Evolutionary conservation across 2,113 vertebrate genomes (phyloP).

Genomic region (Dolichotis patagonum): DNA sequence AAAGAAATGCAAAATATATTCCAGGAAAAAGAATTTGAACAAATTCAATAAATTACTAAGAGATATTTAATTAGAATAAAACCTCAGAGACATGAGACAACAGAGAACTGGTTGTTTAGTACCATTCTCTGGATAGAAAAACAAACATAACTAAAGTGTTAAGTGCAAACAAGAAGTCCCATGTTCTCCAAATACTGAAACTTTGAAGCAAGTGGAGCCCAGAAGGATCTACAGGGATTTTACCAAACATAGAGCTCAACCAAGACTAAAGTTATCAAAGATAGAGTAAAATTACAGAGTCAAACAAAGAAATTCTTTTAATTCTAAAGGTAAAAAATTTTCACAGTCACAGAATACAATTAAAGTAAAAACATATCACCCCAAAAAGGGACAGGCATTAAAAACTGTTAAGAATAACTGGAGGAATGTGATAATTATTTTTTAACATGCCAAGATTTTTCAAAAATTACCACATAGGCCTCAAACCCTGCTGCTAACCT

Average conservation of each 20-base stretch:
- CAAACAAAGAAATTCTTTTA: not conserved
- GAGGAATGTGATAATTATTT: not conserved
- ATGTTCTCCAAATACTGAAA: not conserved
- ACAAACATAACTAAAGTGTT: not conserved
- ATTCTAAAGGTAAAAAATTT: not conserved
- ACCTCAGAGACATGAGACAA: not conserved
- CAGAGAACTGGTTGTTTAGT: fast-evolving
- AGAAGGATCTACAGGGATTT: not conserved
- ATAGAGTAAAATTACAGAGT: not conserved
- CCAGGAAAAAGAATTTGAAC: not conserved
- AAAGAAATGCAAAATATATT: not conserved
- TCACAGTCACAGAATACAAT: not conserved
- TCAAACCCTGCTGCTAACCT: fast-evolving
- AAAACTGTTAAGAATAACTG: not conserved
- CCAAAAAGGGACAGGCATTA: not conserved
- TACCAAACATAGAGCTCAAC: not conserved
- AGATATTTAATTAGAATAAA: not conserved
- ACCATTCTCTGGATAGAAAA: not conserved
- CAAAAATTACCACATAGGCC: not conserved
- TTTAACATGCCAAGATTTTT: not conserved
- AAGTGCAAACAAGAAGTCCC: not conserved
- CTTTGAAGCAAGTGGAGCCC: not conserved
- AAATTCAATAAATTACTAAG: not conserved
- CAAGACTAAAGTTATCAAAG: not conserved
- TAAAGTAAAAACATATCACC: not conserved